Evolutionary conservation across 1,140 invertebrate genomes (phyloP), one percentile per base, ranked within the genome.

Genomic region (Aphaenogaster floridana): DNA sequence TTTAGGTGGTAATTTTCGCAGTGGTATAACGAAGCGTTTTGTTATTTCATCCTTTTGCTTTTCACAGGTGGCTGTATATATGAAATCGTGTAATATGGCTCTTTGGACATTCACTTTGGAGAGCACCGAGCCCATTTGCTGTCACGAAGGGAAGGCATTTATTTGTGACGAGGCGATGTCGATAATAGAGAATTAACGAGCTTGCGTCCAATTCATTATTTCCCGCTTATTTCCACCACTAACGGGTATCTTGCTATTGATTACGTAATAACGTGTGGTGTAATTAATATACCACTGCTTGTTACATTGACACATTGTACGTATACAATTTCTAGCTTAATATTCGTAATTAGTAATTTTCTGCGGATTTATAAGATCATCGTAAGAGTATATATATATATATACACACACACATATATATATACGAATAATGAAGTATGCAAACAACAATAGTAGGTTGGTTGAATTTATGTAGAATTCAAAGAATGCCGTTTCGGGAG

Each of bases 41-140:
- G n/a, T n/a, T 54, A 54, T 48, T 86, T 3, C 52, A 39, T 80
- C 57, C 63, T 50, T 64, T 36, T 90, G 11, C 42, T 8, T 48
- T 77, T 86, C 86, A 39, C 50, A 92, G 92, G 64, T 92, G 28
- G 86, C 57, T 1, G 45, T 93, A 2, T 88, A 84, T 13, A 69
- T 88, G 61, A 92, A 88, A 78, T 64, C 76, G 7, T 93, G 92
- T 39, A 59, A 89, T 64, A 71, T 21, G 71, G 50, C 48, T 57
- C 21, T 3, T 17, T 93, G 92, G 92, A 89, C 76, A 66, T 86
- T 77, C 72, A 91, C 88, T 28, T 86, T 92, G 50, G 80, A 90
- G 71, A 88, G 77, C 48, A 59, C 78, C 3, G 86, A 91, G 36
- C 88, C 59, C 54, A 88, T 93, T 81, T 93, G 91, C 68, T 92